These are phyloP conservation scores for Bucco capensis DNA, from an alignment of 2,113 vertebrate genomes.

Conservation along the genomic window DNA sequence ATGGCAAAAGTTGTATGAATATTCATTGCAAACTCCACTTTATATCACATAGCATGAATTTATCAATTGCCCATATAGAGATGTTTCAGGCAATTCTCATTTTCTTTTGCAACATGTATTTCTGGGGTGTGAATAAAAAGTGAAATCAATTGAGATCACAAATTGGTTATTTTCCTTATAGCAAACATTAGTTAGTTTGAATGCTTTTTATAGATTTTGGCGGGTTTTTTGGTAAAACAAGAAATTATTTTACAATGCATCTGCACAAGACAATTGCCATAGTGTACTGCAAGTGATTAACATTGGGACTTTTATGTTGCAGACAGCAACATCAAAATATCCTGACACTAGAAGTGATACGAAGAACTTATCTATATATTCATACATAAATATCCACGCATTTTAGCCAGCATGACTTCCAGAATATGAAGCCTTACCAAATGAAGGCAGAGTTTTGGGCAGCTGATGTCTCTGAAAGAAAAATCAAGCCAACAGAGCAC, in stretches of 20 bases:
- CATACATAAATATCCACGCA: neutral
- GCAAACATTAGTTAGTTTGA: constrained; percentile 57
- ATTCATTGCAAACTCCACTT: constrained; percentile 72
- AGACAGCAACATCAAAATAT: constrained; percentile 1
- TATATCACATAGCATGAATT: constrained; percentile 63
- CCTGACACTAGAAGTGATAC: neutral
- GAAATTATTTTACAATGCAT: constrained; percentile 25
- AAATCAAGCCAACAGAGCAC: neutral
- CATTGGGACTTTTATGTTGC: constrained; percentile 7
- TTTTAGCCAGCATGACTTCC: neutral
- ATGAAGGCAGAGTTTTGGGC: neutral
- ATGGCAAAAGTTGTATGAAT: constrained; percentile 71
- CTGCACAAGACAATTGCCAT: neutral
- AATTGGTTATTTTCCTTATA: constrained; percentile 61
- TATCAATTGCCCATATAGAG: constrained; percentile 64
- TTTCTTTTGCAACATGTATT: constrained; percentile 62
- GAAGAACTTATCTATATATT: neutral
- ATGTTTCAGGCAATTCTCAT: constrained; percentile 44
- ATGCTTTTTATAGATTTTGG: constrained; percentile 45
- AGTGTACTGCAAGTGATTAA: constrained; percentile 24
- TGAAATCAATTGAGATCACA: constrained; percentile 56
- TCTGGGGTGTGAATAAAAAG: constrained; percentile 51
- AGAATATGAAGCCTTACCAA: neutral
- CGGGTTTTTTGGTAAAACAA: constrained; percentile 18
- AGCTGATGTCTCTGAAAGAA: neutral